A percentile compares a stretch with the other conserved stretches of the same genome.
Evolutionary conservation across 2,797 vertebrate genomes (phyloP).

Genomic region (Moxostoma hubbsi): DNA sequence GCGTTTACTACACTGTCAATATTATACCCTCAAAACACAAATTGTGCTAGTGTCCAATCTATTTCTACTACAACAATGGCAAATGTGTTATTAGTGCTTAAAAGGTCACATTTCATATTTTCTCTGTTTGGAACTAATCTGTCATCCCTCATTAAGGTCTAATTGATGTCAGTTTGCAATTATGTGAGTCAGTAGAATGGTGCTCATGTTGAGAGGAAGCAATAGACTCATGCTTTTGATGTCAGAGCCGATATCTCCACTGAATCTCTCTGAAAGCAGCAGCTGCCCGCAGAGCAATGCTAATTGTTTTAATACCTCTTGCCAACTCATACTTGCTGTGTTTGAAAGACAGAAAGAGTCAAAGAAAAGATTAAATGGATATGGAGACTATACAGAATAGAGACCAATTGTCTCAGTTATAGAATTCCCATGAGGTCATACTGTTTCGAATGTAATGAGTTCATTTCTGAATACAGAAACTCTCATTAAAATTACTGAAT

Average conservation of each 20-base stretch:
- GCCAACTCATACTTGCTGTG: constrained; percentile 39
- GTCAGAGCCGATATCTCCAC: constrained; percentile 44
- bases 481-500: neutral
- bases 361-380: constrained; percentile 15
- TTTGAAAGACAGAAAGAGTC: constrained; percentile 23
- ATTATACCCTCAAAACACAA: constrained; percentile 3
- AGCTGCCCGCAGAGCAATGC: constrained; percentile 30
- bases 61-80: constrained; percentile 25
- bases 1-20: constrained; percentile 34
- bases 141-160: constrained; percentile 53
- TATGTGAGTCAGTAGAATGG: constrained; percentile 51
- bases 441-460: neutral
- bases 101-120: constrained; percentile 57
- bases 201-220: constrained; percentile 56
- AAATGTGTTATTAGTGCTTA: constrained; percentile 49
- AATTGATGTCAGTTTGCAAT: constrained; percentile 60
- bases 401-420: no score
- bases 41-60: constrained; percentile 28
- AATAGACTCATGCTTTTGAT: constrained; percentile 48
- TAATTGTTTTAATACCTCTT: constrained; percentile 47
- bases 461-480: neutral
- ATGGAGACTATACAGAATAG: neutral
- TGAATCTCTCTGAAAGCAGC: constrained; percentile 29
- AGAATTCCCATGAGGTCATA: neutral
- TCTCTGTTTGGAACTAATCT: constrained; percentile 57